A percentile compares a stretch with the other conserved stretches of the same genome.
These are phyloP conservation scores for Nerophis lumbriciformis DNA, from an alignment of 2,113 vertebrate species.

Conservation along the genomic window DNA sequence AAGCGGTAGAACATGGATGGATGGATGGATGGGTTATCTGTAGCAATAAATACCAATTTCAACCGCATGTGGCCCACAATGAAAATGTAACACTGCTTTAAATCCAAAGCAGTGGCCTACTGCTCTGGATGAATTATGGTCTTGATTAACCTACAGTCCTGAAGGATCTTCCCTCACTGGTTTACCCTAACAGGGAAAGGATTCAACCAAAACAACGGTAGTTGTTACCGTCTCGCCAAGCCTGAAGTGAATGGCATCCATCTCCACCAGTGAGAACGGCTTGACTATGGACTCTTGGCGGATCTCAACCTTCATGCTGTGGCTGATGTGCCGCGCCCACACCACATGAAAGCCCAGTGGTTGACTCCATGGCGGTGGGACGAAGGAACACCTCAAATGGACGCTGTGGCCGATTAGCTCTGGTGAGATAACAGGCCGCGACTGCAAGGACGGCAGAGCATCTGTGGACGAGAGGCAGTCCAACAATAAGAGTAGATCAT, in stretches of 20 bases:
- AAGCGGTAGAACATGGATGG: too few species aligned
- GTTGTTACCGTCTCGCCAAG: constrained; percentile 76
- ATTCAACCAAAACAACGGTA: constrained; percentile 16
- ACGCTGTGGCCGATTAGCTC: constrained; percentile 65
- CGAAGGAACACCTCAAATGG: constrained; percentile 72
- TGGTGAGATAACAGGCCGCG: constrained; percentile 54
- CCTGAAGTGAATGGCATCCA: constrained; percentile 76
- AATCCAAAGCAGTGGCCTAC: too few species aligned
- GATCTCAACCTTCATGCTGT: constrained; percentile 72
- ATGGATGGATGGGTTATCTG: too few species aligned
- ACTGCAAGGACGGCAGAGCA: constrained; percentile 39
- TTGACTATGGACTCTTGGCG: constrained; percentile 63
- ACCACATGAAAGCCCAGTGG: constrained; percentile 63
- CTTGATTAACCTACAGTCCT: too few species aligned
- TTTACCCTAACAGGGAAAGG: background rate
- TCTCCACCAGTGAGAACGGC: constrained; percentile 55
- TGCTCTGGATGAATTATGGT: too few species aligned
- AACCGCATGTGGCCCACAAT: too few species aligned
- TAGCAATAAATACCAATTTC: too few species aligned
- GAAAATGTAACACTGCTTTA: too few species aligned
- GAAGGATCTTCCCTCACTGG: background rate
- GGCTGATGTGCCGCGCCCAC: constrained; percentile 69
- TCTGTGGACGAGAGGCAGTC: constrained; percentile 32
- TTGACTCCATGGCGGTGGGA: constrained; percentile 19
- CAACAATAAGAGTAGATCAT: background rate